Percentiles rank a stretch among this genome's conserved stretches.
Evolutionary conservation across 2,797 vertebrate genomes (phyloP).

Genomic region (Sphenopsis melanotis): DNA sequence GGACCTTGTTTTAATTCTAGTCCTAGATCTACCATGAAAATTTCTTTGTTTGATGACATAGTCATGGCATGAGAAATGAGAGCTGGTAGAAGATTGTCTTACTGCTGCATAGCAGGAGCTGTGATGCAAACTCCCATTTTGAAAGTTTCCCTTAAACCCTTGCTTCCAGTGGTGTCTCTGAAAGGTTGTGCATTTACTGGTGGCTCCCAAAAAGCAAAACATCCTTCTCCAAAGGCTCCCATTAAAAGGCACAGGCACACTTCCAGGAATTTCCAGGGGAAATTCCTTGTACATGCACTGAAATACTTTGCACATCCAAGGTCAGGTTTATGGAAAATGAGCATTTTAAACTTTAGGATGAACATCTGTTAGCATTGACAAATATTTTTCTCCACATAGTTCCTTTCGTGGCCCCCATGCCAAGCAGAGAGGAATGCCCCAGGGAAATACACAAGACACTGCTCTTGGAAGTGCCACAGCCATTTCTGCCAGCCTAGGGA

Average conservation of each 20-base stretch:
- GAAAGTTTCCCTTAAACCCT: background rate
- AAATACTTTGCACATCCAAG: background rate
- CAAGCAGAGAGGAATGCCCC: background rate
- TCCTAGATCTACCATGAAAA: background rate
- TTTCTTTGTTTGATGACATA: background rate
- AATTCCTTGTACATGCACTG: background rate
- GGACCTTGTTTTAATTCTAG: background rate
- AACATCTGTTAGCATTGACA: background rate
- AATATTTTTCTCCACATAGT: background rate
- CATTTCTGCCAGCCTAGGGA: background rate
- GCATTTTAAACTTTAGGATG: background rate
- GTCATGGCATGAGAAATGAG: background rate
- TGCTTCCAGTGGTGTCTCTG: no score
- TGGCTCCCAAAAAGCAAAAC: background rate
- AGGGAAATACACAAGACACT: background rate
- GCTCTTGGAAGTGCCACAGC: background rate
- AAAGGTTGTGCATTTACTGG: rapidly evolving
- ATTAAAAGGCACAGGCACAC: rapidly evolving
- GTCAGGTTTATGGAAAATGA: background rate
- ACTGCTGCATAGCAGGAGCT: background rate
- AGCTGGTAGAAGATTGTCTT: background rate
- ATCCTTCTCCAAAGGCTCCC: background rate
- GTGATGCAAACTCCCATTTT: background rate
- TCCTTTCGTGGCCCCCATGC: background rate
- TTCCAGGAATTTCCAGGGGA: background rate